Conservation (phyloP, 2,797 vertebrate genomes). For the Bufotes viridis region DNA sequence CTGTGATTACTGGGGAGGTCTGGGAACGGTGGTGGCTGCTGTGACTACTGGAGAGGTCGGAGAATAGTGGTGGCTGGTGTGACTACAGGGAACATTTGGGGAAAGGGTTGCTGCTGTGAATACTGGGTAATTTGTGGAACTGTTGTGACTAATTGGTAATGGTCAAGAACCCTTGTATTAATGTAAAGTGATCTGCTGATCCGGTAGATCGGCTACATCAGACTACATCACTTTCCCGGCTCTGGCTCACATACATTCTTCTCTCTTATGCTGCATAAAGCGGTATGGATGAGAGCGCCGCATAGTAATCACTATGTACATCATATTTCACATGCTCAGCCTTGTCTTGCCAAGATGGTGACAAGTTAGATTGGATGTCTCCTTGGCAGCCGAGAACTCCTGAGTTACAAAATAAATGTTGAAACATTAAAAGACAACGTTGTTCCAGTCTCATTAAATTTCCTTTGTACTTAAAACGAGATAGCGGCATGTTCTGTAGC, state of each 20-base stretch:
- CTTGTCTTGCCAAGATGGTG: conserved; percentile 48
- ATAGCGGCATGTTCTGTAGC: not conserved
- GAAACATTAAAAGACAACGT: conserved; percentile 53
- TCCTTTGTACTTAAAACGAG: conserved; percentile 33
- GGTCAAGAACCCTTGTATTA: too few relatives aligned
- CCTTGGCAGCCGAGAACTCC: conserved; percentile 48
- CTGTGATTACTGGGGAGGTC: not conserved
- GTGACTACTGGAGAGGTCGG: not conserved
- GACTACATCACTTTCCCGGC: not conserved
- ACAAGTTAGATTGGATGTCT: conserved; percentile 57
- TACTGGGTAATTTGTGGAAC: too few relatives aligned
- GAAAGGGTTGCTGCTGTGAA: too few relatives aligned
- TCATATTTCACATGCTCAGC: conserved; percentile 31
- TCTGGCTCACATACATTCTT: not conserved
- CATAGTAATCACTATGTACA: conserved; percentile 48
- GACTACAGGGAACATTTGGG: not conserved
- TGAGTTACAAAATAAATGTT: conserved; percentile 48
- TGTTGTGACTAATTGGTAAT: not conserved
- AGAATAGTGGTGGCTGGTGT: not conserved
- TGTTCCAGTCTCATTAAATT: conserved; percentile 51
- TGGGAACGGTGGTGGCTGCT: not conserved
- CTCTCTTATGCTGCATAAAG: conserved; percentile 14
- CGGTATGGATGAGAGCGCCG: conserved; percentile 14
- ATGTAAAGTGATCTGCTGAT: not conserved
- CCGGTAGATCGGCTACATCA: not conserved